Evolutionary conservation across 2,113 vertebrate species (phyloP).

Genomic region (Saccopteryx leptura): DNA sequence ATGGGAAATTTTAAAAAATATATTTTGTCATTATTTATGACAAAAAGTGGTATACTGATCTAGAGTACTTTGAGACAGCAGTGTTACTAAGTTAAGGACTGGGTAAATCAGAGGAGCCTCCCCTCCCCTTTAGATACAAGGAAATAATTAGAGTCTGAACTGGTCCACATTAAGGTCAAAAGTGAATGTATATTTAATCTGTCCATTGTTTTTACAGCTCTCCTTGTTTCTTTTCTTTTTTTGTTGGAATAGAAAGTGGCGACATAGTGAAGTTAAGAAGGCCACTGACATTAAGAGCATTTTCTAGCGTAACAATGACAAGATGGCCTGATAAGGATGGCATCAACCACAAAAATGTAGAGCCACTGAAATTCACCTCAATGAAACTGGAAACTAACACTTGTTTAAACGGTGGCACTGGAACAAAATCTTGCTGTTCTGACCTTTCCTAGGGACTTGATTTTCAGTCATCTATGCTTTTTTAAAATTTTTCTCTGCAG

Average conservation of each 20-base stretch:
- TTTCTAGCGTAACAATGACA: conserved; percentile 50
- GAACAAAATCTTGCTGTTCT: neutral
- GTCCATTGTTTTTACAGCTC: conserved; percentile 60
- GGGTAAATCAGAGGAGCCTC: conserved; percentile 59
- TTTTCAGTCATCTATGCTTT: neutral
- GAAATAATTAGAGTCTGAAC: conserved; percentile 62
- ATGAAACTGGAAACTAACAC: conserved; percentile 32
- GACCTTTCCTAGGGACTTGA: neutral
- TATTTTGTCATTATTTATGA: conserved; percentile 61
- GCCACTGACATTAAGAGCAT: neutral
- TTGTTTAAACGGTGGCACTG: neutral
- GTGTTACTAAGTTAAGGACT: conserved; percentile 15
- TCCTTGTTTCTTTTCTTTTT: neutral
- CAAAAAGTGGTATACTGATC: neutral
- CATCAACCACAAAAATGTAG: neutral
- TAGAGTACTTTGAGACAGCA: neutral
- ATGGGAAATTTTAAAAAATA: no score
- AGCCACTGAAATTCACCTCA: conserved; percentile 33
- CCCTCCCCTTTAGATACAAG: neutral
- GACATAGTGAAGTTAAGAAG: neutral
- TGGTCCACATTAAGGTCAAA: conserved; percentile 62
- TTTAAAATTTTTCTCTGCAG: neutral
- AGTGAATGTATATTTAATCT: conserved; percentile 61
- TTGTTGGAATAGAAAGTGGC: neutral
- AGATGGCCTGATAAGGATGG: neutral